Conservation (phyloP, 2,797 vertebrate species). For the Ispidina lecontei region DNA sequence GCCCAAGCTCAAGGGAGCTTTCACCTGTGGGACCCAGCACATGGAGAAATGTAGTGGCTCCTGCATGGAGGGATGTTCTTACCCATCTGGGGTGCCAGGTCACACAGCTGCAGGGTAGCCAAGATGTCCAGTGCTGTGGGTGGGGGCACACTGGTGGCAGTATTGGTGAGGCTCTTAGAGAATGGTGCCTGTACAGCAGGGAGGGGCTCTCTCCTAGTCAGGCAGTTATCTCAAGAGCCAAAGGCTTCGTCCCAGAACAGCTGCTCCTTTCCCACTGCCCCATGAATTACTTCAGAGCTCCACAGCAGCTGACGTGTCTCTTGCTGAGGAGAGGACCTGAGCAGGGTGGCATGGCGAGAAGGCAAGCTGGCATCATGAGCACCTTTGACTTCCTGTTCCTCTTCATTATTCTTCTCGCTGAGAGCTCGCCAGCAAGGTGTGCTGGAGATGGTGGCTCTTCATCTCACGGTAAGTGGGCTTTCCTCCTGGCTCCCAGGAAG, state of each 20-base stretch:
- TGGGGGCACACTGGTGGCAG: rapidly evolving
- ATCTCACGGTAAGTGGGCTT: constrained; percentile 67
- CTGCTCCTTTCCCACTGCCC: constrained; percentile 72
- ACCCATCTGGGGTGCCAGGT: neutral
- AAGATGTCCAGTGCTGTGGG: neutral
- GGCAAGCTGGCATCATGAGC: constrained; percentile 13
- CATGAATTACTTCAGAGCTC: neutral
- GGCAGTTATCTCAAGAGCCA: constrained; percentile 49
- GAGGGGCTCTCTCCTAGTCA: neutral
- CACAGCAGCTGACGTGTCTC: neutral
- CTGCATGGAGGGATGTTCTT: neutral
- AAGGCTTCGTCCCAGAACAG: constrained; percentile 54
- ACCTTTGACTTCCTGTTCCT: rapidly evolving
- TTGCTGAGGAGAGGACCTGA: rapidly evolving
- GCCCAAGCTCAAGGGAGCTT: neutral
- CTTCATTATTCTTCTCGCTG: neutral
- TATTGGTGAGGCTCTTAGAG: neutral
- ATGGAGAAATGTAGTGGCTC: neutral
- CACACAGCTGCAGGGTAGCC: neutral
- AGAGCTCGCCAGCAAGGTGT: neutral
- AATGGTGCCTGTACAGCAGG: neutral
- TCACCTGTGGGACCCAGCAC: neutral
- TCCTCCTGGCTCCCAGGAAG: neutral
- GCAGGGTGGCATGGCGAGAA: neutral
- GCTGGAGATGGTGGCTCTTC: neutral